phyloP scores from a whole-genome alignment of 2,113 vertebrate genomes.

The Holacanthus passer region DNA sequence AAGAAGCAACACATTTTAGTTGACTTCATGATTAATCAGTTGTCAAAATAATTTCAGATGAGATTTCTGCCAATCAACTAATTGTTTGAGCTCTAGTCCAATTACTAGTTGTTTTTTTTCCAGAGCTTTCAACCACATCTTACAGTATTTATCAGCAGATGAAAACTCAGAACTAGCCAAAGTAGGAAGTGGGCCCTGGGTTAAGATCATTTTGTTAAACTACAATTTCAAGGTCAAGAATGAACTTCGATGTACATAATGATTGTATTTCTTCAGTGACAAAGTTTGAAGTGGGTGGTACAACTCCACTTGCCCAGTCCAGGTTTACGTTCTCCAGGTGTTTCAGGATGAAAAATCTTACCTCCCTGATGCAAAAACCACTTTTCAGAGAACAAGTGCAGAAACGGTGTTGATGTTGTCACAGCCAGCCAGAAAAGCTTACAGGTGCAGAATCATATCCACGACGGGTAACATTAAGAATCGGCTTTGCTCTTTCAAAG shows the following conservation, averaged over 20 bases:
- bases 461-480: slow-evolving; percentile 4
- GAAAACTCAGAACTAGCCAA: neutral
- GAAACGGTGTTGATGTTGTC: neutral
- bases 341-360: neutral
- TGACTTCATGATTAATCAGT: neutral
- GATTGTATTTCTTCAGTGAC: neutral
- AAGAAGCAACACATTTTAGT: neutral
- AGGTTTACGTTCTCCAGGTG: neutral
- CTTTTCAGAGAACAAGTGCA: neutral
- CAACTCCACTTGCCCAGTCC: neutral
- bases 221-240: neutral
- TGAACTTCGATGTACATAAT: neutral
- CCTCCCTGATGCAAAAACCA: neutral
- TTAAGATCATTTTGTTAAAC: slow-evolving; percentile 9
- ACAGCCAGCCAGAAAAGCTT: neutral
- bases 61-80: neutral
- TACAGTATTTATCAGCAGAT: neutral
- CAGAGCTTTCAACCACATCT: neutral
- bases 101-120: neutral
- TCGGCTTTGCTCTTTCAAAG: slow-evolving; percentile 37
- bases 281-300: neutral
- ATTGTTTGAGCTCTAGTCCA: neutral
- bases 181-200: neutral
- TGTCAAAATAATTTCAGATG: neutral
- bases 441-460: slow-evolving; percentile 17